Evolutionary conservation across 2,797 vertebrate species (phyloP).

Genomic region (Acrocephalus scirpaceus): DNA sequence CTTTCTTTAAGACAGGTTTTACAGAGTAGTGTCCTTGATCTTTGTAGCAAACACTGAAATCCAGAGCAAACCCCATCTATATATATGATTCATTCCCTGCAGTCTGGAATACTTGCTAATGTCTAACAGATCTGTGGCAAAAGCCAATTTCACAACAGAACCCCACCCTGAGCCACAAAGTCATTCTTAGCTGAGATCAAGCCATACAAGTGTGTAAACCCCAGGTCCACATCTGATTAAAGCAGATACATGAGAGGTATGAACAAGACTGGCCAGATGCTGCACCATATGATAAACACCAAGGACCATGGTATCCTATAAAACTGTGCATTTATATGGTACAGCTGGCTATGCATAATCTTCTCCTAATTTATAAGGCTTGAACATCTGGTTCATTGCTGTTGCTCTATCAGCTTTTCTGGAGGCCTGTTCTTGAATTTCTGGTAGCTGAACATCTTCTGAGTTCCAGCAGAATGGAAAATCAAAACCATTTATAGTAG

Average conservation of each 20-base stretch:
- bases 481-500: background rate
- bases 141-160: background rate
- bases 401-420: constrained; percentile 64
- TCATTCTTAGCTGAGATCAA: constrained; percentile 28
- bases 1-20: background rate
- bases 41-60: background rate
- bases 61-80: background rate
- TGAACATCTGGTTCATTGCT: constrained; percentile 74
- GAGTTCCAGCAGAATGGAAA: background rate
- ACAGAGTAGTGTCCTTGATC: background rate
- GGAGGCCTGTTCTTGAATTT: constrained; percentile 33
- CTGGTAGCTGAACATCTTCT: background rate
- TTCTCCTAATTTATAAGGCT: constrained; percentile 75
- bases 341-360: constrained; percentile 79
- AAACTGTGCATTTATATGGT: constrained; percentile 69
- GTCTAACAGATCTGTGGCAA: background rate
- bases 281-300: constrained; percentile 76
- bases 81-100: background rate
- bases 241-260: constrained; percentile 65
- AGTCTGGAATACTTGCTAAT: background rate
- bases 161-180: background rate
- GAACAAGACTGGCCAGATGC: constrained; percentile 73
- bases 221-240: constrained; percentile 50
- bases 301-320: constrained; percentile 66
- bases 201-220: constrained; percentile 40